Base-by-base conservation (phyloP, 2,113 vertebrate species). In the Chascanopsetta lugubris region DNA sequence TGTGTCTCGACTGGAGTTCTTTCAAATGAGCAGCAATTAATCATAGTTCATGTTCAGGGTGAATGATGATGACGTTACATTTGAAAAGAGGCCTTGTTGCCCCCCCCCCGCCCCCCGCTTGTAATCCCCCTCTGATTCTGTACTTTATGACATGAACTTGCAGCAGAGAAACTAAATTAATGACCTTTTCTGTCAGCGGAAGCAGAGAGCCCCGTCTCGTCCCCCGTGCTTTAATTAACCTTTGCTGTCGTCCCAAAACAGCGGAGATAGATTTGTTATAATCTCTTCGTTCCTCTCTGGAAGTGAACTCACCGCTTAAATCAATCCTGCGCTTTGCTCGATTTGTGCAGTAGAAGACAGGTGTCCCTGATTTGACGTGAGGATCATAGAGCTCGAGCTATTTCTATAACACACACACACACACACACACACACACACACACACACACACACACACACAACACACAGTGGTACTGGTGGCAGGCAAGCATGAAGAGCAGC, bases 171-270 rank as follows among this genome's bases (percentile, higher is more conserved):
- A 73, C 61, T 57, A 32, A 29, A 60, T 57, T 25, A 29, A 56
- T 79, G 65, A 89, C 79, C 81, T 82, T 82, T 51, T 4, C 62
- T 80, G 70, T 84, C 72, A 63, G 27, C 40, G 53, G 27, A 71
- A 64, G 49, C 65, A 48, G 25, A 61, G 25, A 67, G 80, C 51
- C 69, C 56, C 34, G 40, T 43, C 24, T 53, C 20, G 58, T 79
- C 82, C 71, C 77, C 40, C 5, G 17, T 68, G 71, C 72, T 91
- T 90, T 89, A 89, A 90, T 91, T 89, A 89, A 87, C 82, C 72
- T 83, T 75, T 84, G 72, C 83, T 82, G 75, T 83, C 86, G 87
- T 88, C 67, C 29, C 21, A 78, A 42, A 83, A 83, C 77, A 68
- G 71, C 84, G 72, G 66, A 80, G 79, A 84, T 80, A 79, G 84